These are phyloP conservation scores for Lasaia peninsularis DNA, from an alignment of 1,140 invertebrate genomes.

Conservation along the genomic window DNA sequence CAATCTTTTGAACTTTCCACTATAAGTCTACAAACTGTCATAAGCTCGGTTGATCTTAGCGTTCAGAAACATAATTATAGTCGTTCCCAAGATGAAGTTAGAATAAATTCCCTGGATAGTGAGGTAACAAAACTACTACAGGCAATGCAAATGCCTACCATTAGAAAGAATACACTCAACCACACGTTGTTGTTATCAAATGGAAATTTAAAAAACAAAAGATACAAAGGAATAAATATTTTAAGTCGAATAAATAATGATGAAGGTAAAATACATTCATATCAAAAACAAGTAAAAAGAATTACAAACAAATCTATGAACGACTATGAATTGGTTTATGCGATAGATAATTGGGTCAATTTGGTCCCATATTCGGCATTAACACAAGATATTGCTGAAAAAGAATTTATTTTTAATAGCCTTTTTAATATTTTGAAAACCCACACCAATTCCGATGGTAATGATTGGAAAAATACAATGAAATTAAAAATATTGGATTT, in stretches of 20 bases:
- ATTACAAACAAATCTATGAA: not conserved
- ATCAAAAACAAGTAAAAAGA: not conserved
- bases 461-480: constrained; percentile 24
- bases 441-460: constrained; percentile 1
- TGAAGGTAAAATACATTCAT: not conserved
- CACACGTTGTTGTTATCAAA: not conserved
- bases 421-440: constrained; percentile 24
- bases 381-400: constrained; percentile 12
- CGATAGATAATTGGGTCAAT: not conserved
- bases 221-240: not conserved
- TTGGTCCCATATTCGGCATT: not conserved
- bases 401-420: constrained; percentile 25
- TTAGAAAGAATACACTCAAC: not conserved
- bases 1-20: not conserved
- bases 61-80: not conserved
- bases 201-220: not conserved
- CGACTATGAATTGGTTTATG: not conserved
- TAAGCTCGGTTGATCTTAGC: not conserved
- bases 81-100: not conserved
- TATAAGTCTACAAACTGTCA: not conserved
- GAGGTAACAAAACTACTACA: not conserved
- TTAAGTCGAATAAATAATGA: not conserved
- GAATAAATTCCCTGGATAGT: not conserved
- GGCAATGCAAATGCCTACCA: not conserved
- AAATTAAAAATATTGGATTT: constrained; percentile 31